Percentiles rank a stretch among this genome's conserved stretches.
Conservation (phyloP, 2,888 invertebrate genomes). For the Tiliacea aurago region DNA sequence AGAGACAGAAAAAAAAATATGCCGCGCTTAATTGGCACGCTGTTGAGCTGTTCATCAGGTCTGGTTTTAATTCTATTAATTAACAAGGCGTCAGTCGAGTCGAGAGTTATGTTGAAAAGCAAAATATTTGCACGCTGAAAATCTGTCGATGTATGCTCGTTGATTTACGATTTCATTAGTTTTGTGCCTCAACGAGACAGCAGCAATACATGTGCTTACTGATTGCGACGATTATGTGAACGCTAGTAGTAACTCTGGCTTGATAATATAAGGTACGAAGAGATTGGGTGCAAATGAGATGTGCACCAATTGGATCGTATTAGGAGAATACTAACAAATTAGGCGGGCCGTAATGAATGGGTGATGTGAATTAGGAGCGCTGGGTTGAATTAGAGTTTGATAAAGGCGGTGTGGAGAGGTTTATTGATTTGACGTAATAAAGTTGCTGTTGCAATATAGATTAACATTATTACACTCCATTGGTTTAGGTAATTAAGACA, state of each 20-base stretch:
- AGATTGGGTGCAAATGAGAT: slow-evolving; percentile 59
- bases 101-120: slow-evolving; percentile 79
- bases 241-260: slow-evolving; percentile 34
- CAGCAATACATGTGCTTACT: slow-evolving; percentile 73
- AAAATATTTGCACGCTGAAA: slow-evolving; percentile 80
- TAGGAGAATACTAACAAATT: slow-evolving; percentile 57
- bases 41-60: slow-evolving; percentile 77
- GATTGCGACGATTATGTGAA: slow-evolving; percentile 76
- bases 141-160: slow-evolving; percentile 84
- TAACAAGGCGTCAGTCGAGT: slow-evolving; percentile 78
- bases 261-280: slow-evolving; percentile 38
- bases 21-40: slow-evolving; percentile 71
- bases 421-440: slow-evolving; percentile 25
- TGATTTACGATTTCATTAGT: slow-evolving; percentile 89
- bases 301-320: slow-evolving; percentile 47
- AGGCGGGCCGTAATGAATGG: slow-evolving; percentile 43
- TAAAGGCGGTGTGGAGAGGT: slow-evolving; percentile 32
- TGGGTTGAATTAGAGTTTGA: slow-evolving; percentile 44
- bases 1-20: slow-evolving; percentile 59
- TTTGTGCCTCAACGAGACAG: slow-evolving; percentile 76
- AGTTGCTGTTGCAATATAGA: slow-evolving; percentile 4
- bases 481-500: too few relatives aligned
- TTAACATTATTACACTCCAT: not conserved
- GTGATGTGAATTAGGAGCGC: slow-evolving; percentile 38
- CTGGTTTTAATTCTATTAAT: slow-evolving; percentile 83